Evolutionary conservation across 37 sponge, comb jelly and placozoan species (phyloP), one percentile per base, ranked within the genome.

Genomic region (Axinella damicornis): DNA sequence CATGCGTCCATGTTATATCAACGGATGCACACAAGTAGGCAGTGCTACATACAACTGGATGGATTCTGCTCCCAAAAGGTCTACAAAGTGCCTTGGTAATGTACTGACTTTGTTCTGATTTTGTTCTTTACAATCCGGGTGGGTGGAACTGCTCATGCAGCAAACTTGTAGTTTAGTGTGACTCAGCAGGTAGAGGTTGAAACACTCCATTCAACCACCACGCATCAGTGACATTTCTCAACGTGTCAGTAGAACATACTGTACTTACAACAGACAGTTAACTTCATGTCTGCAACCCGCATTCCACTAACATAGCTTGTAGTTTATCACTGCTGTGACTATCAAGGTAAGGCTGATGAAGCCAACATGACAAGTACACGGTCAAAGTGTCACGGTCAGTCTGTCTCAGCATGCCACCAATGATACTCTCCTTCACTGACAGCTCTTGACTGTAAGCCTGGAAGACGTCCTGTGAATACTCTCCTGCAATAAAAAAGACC

Each of bases 291-390:
- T 53, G 33, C 34, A 78, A 53, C 11, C 65, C 65, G 38, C 69
- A 18, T 19, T 89, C 85, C 9, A 90, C 22, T 30, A 90, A 69
- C 75, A 91, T 33, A 0, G 82, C 69, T 79, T 85, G 82, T 35
- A 91, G 37, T 55, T 81, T 46, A 11, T 82, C 83, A n/a, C 9
- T 70, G 18, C 52, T 28, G 2, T 78, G 34, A 21, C 15, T 80
- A 22, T 38, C 63, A 61, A 92, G 46, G 60, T 83, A 83, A 18
- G 92, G 92, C 35, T 92, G 63, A 63, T 92, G 92, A n/a, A 92
- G 65, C 92, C 92, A 92, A 53, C 87, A 86, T 12, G 88, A 79
- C 20, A 92, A 66, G 56, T 92, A 92, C 53, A 86, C 69, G 21
- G 84, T 92, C 25, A 87, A 58, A 19, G 88, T 87, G 74, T 92